phyloP scores from a whole-genome alignment of 2,113 vertebrate genomes.

The Daphoenositta chrysoptera region DNA sequence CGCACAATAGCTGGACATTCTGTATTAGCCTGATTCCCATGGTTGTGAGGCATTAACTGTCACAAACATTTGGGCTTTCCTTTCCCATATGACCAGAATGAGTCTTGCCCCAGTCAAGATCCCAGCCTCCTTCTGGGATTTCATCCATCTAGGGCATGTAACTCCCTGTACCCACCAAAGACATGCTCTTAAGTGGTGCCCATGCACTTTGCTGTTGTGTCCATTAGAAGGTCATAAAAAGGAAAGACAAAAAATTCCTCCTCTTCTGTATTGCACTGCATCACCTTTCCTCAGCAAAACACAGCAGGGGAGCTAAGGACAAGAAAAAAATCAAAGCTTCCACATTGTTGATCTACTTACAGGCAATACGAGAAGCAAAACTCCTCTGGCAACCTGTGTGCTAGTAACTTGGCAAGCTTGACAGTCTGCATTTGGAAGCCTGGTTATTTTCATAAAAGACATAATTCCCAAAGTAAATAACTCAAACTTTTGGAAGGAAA shows the following conservation, averaged over 20 bases:
- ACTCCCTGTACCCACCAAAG: not conserved
- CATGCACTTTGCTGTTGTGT: not conserved
- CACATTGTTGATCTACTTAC: not conserved
- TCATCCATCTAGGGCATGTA: not conserved
- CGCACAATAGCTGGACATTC: not conserved
- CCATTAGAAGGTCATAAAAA: not conserved
- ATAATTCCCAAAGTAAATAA: slow-evolving; percentile 21
- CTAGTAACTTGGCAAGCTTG: not conserved
- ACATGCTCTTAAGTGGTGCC: not conserved
- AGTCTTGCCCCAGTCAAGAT: not conserved
- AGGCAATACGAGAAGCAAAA: not conserved
- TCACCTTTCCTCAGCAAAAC: not conserved
- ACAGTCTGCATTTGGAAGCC: not conserved
- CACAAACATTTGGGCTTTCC: not conserved
- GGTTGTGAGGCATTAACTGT: not conserved
- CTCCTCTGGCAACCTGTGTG: not conserved
- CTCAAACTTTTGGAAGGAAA: not conserved
- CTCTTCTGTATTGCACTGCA: not conserved
- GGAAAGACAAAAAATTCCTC: not conserved
- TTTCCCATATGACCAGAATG: not conserved
- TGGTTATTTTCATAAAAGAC: slow-evolving; percentile 2
- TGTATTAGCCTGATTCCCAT: not conserved
- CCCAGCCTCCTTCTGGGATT: not conserved
- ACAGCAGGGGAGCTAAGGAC: not conserved
- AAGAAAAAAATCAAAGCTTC: not conserved